Evolutionary conservation across 2,888 invertebrate genomes (phyloP).

Genomic region (Pseudococcus longispinus): DNA sequence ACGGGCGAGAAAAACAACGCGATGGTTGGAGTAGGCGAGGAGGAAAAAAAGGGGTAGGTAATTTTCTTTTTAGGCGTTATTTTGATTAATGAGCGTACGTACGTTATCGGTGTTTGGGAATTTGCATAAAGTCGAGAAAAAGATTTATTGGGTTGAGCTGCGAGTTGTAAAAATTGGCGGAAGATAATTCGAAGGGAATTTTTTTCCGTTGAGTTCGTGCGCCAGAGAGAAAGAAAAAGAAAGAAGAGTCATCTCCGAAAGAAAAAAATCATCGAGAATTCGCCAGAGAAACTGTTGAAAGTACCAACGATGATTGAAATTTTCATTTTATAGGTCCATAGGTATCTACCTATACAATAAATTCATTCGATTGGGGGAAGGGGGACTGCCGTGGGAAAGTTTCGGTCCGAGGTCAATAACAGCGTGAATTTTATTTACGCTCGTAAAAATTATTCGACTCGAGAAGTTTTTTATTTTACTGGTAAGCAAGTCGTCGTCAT

Average conservation of each 20-base stretch:
- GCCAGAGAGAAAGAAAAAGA: not conserved
- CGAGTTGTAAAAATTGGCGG: not conserved
- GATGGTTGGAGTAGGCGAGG: not conserved
- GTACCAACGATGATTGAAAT: no score
- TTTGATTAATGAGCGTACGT: conserved; percentile 3
- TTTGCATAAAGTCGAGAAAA: not conserved
- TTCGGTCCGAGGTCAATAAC: conserved; percentile 16
- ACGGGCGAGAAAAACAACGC: not conserved
- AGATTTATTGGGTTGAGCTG: not conserved
- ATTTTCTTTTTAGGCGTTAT: conserved; percentile 5
- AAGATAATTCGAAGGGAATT: not conserved
- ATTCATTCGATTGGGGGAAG: not conserved
- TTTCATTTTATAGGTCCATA: no score
- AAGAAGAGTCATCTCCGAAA: no score
- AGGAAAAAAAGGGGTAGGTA: not conserved
- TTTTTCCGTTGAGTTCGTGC: not conserved
- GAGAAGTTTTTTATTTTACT: not conserved
- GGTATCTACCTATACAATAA: no score
- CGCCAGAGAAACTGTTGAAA: no score
- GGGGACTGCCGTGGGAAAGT: not conserved
- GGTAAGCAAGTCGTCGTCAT: not conserved
- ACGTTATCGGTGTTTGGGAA: conserved; percentile 12
- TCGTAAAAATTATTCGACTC: conserved; percentile 39
- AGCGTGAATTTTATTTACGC: conserved; percentile 18
- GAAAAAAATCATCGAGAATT: no score